Percentiles rank a stretch among this genome's conserved stretches.
Conservation (phyloP, 2,797 vertebrate species). For the Argya squamiceps region DNA sequence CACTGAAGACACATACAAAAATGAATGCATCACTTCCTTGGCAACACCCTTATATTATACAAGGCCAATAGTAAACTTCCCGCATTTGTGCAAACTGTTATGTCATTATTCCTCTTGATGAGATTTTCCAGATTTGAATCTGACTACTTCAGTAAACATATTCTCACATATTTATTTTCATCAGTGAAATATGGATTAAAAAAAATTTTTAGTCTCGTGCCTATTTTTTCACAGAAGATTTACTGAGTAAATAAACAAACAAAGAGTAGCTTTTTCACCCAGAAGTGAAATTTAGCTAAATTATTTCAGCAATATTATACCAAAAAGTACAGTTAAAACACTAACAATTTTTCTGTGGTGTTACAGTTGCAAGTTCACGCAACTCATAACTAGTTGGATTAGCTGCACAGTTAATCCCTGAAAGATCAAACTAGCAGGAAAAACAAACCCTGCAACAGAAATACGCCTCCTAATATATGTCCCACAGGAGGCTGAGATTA, state of each 20-base stretch:
- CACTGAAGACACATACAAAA: conserved; percentile 63
- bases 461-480: not conserved
- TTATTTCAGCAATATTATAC: not conserved
- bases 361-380: not conserved
- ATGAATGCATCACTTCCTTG: conserved; percentile 38
- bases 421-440: not conserved
- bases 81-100: not conserved
- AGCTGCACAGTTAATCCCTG: conserved; percentile 5
- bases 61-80: not conserved
- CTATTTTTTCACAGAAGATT: not conserved
- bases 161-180: not conserved
- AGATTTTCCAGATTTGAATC: not conserved
- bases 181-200: not conserved
- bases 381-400: not conserved
- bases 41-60: conserved; percentile 28
- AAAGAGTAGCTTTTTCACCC: not conserved
- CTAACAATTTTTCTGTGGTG: not conserved
- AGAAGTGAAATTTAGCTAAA: not conserved
- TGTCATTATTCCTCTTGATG: not conserved
- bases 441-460: conserved; percentile 14
- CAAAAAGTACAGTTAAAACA: not conserved
- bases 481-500: not conserved
- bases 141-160: not conserved
- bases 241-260: not conserved
- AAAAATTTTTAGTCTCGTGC: not conserved